phyloP scores from a whole-genome alignment of 2,797 vertebrate species.

The Fundulus diaphanus region DNA sequence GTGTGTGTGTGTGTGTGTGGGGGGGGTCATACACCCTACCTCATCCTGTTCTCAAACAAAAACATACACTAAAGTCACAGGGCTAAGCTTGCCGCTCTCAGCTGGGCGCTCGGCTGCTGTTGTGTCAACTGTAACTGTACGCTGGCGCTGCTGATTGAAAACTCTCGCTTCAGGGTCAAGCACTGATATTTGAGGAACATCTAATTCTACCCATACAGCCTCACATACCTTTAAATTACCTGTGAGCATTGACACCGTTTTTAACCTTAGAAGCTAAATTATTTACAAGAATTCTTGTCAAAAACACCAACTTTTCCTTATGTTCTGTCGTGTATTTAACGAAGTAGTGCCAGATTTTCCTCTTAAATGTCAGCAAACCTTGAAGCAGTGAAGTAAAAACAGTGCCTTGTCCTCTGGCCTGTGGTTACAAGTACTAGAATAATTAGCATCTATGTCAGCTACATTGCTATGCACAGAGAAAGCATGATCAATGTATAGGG shows the following conservation, averaged over 20 bases:
- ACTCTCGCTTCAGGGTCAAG: constrained; percentile 53
- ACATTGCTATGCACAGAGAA: neutral
- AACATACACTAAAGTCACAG: constrained; percentile 63
- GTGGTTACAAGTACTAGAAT: neutral
- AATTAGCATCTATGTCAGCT: neutral
- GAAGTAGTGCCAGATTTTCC: neutral
- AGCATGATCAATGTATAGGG: neutral
- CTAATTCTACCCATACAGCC: constrained; percentile 53
- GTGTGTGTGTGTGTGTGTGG: no score
- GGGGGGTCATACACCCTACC: constrained; percentile 25
- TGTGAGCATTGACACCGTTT: constrained; percentile 51
- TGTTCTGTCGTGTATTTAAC: neutral
- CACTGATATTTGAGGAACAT: constrained; percentile 46
- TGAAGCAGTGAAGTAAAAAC: neutral
- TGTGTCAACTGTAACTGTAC: constrained; percentile 60
- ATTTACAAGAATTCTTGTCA: constrained; percentile 29
- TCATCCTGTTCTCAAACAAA: constrained; percentile 40
- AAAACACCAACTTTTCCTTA: neutral
- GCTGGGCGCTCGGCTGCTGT: constrained; percentile 60
- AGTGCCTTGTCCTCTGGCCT: neutral
- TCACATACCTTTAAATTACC: constrained; percentile 39
- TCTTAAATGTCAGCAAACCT: neutral
- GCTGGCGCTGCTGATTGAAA: constrained; percentile 67
- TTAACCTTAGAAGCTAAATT: constrained; percentile 50
- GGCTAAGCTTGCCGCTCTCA: constrained; percentile 43